Evolutionary conservation across 2,888 invertebrate species (phyloP).

Genomic region (Diplazon laetatorius): DNA sequence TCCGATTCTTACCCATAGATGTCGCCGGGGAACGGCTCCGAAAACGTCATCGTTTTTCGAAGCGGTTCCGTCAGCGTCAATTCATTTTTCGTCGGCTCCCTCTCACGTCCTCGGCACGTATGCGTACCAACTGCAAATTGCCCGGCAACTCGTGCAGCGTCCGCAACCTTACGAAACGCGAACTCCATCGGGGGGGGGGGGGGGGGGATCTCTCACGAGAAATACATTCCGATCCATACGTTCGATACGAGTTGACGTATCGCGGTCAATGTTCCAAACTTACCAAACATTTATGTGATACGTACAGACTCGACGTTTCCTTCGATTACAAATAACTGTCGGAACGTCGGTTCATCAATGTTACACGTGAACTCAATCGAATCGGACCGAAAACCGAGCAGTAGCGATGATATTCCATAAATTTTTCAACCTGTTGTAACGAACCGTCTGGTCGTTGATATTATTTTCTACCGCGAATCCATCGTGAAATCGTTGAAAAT

Average conservation of each 20-base stretch:
- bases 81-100: slow-evolving; percentile 36
- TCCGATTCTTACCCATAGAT: slow-evolving; percentile 9
- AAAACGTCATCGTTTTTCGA: slow-evolving; percentile 26
- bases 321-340: too few relatives aligned
- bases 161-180: slow-evolving; percentile 19
- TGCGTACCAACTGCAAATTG: neutral
- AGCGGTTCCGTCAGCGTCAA: slow-evolving; percentile 56
- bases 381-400: too few relatives aligned
- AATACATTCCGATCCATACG: slow-evolving; percentile 51
- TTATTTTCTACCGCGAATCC: slow-evolving; percentile 22
- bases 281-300: too few relatives aligned
- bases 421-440: neutral
- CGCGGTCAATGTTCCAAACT: too few relatives aligned
- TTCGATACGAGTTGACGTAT: too few relatives aligned
- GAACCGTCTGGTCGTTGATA: slow-evolving; percentile 22
- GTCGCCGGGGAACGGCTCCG: neutral
- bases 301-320: too few relatives aligned
- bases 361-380: neutral
- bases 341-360: neutral
- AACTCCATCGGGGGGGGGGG: slow-evolving; percentile 17
- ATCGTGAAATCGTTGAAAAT: slow-evolving; percentile 29
- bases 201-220: slow-evolving; percentile 41
- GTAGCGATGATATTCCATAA: too few relatives aligned
- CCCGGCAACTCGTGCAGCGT: neutral
- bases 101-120: slow-evolving; percentile 4